Conservation (phyloP, 2,888 invertebrate genomes). For the Nomada fabriciana region DNA sequence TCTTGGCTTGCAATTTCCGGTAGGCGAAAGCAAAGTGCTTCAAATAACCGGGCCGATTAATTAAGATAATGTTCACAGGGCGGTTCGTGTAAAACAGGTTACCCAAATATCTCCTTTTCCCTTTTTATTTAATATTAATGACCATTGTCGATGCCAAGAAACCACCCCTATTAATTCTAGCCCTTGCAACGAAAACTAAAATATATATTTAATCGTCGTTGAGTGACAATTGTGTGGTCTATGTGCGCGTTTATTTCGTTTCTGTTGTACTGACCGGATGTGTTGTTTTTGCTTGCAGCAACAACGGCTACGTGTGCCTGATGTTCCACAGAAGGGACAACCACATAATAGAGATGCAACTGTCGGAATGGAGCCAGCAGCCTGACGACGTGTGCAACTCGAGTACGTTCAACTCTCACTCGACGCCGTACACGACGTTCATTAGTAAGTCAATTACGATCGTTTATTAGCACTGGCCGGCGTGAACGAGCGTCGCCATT, state of each 20-base stretch:
- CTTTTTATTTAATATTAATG: too few relatives aligned
- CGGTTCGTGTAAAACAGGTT: too few relatives aligned
- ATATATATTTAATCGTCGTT: too few relatives aligned
- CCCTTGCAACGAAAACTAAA: too few relatives aligned
- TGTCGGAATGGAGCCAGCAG: constrained; percentile 85
- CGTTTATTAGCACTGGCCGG: constrained; percentile 49
- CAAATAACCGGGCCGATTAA: constrained; percentile 18
- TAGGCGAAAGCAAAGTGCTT: neutral
- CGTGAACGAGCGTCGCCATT: constrained; percentile 6
- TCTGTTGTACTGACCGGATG: neutral
- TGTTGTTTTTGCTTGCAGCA: constrained; percentile 86
- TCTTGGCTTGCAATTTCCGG: constrained; percentile 11
- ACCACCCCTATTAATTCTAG: too few relatives aligned
- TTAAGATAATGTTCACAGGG: neutral
- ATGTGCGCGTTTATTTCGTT: neutral
- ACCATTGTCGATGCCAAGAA: too few relatives aligned
- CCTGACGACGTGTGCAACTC: constrained; percentile 89
- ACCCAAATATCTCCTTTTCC: too few relatives aligned
- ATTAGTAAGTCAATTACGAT: constrained; percentile 86
- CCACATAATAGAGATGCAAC: constrained; percentile 90
- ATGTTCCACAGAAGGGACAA: constrained; percentile 89
- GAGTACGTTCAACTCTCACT: constrained; percentile 85
- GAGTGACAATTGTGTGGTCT: too few relatives aligned
- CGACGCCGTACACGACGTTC: constrained; percentile 87
- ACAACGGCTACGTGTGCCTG: constrained; percentile 92